These are phyloP conservation scores for Zosterops pallidus DNA, from an alignment of 2,113 vertebrate species.

Conservation along the genomic window DNA sequence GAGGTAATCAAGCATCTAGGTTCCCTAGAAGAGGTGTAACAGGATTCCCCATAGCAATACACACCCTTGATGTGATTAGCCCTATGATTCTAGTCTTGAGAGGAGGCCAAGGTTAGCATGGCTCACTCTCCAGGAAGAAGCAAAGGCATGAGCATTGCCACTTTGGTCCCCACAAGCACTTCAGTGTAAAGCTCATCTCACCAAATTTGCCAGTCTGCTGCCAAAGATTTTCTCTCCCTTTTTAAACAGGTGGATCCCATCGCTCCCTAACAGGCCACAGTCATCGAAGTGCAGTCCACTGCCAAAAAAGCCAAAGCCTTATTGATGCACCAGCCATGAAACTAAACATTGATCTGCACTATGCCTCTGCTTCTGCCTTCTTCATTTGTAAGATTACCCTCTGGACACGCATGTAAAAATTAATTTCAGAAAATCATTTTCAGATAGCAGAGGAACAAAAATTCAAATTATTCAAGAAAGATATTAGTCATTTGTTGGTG, in stretches of 20 bases:
- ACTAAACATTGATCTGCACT: not conserved
- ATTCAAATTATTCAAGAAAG: not conserved
- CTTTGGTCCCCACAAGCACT: not conserved
- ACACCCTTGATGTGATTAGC: not conserved
- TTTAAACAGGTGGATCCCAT: not conserved
- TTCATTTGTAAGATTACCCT: not conserved
- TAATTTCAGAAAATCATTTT: not conserved
- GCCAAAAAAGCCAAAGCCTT: not conserved
- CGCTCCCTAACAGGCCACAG: not conserved
- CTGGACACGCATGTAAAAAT: not conserved
- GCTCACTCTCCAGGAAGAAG: not conserved
- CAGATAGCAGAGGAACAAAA: not conserved
- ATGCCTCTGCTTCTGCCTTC: not conserved
- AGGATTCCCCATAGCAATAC: not conserved
- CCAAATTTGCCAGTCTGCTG: not conserved
- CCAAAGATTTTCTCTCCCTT: not conserved
- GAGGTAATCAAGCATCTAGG: not conserved
- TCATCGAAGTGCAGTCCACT: not conserved
- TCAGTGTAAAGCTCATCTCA: not conserved
- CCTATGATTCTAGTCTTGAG: not conserved
- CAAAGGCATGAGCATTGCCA: not conserved
- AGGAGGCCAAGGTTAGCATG: not conserved
- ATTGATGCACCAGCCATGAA: not conserved
- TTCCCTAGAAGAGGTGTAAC: not conserved
- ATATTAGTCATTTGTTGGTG: not conserved